phyloP scores from a whole-genome alignment of 2,888 invertebrate species.

The Uropetala carovei region DNA sequence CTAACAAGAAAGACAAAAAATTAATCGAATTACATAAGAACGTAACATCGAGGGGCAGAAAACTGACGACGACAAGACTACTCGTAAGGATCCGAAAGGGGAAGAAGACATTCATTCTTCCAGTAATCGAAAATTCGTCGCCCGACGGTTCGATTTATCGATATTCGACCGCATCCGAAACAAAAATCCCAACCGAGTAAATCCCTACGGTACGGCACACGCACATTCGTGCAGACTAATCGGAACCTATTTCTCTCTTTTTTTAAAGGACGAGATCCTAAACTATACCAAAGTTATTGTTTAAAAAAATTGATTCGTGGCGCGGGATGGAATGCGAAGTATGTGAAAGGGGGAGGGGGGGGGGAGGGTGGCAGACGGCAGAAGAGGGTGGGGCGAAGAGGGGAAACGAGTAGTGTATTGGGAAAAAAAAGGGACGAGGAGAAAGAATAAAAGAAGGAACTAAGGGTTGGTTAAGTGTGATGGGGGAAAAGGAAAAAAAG shows the following conservation, averaged over 20 bases:
- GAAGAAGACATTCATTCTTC: not conserved
- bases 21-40: too few relatives aligned
- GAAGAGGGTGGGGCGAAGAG: too few relatives aligned
- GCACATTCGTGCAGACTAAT: too few relatives aligned
- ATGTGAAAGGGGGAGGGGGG: not conserved
- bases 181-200: too few relatives aligned
- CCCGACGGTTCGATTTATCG: not conserved
- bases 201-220: too few relatives aligned
- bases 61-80: not conserved
- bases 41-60: too few relatives aligned
- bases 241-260: too few relatives aligned
- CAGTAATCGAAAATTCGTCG: slow-evolving; percentile 4
- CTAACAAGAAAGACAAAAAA: too few relatives aligned
- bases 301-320: not conserved
- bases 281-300: not conserved
- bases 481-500: not conserved
- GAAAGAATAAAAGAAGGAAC: not conserved
- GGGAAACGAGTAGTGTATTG: too few relatives aligned
- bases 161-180: too few relatives aligned
- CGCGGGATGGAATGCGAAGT: not conserved
- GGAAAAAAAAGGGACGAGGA: not conserved
- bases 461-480: not conserved
- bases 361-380: not conserved
- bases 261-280: too few relatives aligned
- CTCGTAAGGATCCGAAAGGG: not conserved